Percentiles rank a stretch among this genome's conserved stretches.
phyloP scores from a whole-genome alignment of 2,113 vertebrate genomes.

The Carollia perspicillata region DNA sequence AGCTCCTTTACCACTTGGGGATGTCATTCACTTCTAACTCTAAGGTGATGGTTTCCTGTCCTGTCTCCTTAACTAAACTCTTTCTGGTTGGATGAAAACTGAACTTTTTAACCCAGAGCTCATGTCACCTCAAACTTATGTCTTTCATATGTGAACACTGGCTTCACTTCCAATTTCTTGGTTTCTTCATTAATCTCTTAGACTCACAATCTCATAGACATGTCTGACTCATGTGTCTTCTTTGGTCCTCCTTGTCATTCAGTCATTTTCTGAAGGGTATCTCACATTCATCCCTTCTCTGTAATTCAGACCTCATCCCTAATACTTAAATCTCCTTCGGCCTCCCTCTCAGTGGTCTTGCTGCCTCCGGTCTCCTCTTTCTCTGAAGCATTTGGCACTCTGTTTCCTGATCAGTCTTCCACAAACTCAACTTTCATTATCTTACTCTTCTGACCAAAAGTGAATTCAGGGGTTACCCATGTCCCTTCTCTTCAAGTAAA shows the following conservation, averaged over 20 bases:
- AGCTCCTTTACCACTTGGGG: not conserved
- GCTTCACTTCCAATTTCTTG: not conserved
- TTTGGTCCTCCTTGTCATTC: not conserved
- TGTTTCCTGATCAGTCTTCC: not conserved
- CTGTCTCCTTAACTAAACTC: not conserved
- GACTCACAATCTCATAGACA: not conserved
- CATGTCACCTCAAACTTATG: not conserved
- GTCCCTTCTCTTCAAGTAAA: not conserved
- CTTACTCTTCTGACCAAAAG: not conserved
- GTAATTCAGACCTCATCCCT: not conserved
- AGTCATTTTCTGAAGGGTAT: not conserved
- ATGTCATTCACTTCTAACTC: not conserved
- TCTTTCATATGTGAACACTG: not conserved
- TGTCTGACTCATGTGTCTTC: not conserved
- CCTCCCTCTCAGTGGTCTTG: not conserved
- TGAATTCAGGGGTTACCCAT: not conserved
- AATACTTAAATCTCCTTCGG: not conserved
- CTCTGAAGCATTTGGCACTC: not conserved
- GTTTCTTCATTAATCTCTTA: not conserved
- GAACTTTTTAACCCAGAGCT: not conserved
- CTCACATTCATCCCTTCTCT: not conserved
- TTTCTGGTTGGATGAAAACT: not conserved
- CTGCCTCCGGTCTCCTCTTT: not conserved
- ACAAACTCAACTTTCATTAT: not conserved
- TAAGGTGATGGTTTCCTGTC: not conserved